Base-by-base conservation (phyloP, 1,140 invertebrate species). In the Trichoplusia ni region DNA sequence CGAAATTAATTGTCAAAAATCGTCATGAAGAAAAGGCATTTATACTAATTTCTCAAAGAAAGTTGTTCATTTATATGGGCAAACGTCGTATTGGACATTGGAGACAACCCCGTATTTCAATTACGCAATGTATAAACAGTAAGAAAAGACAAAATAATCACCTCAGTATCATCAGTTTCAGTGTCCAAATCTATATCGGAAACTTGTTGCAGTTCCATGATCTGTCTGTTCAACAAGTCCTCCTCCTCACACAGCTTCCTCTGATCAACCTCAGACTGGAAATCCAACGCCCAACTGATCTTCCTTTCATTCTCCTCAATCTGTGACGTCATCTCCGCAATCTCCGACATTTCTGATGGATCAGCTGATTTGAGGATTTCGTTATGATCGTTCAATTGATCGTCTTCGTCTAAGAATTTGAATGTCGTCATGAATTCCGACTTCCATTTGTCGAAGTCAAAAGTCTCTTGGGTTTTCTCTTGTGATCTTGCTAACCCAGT, bases 181-280 rank as follows among this genome's bases (percentile, higher is more conserved):
- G 95, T 96, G 70, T 96, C 95, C 18, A 96, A 91, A 86, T 96
- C 95, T 60, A 95, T 95, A 78, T 97, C 96, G 0, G 95, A 93
- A 18, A 93, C 95, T 81, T 97, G 94, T 51, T 94, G 91, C 42
- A 95, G 91, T 79, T 97, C 95, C 47, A 93, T 90, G 64, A 96
- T 96, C 83, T 97, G 95, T 46, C 95, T 93, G 67, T 95, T 95
- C n/a, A 97, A 75, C 0, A 93, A 92, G 65, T 95, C 95, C 83
- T 97, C 95, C 75, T 97, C 95, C 47, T 96, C 94, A 65, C 95
- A 93, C 59, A 97, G 76, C 73, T 96, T 92, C 18, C 92, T 83
- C 62, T 93, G 92, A 73, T 92, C 92, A 33, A 92, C 92, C 67
- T 92, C 91, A 1, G 86, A 86, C 59, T 91, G 89, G 66, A 90